Base-by-base conservation (phyloP, 2,888 invertebrate genomes). In the Prenolepis imparis region DNA sequence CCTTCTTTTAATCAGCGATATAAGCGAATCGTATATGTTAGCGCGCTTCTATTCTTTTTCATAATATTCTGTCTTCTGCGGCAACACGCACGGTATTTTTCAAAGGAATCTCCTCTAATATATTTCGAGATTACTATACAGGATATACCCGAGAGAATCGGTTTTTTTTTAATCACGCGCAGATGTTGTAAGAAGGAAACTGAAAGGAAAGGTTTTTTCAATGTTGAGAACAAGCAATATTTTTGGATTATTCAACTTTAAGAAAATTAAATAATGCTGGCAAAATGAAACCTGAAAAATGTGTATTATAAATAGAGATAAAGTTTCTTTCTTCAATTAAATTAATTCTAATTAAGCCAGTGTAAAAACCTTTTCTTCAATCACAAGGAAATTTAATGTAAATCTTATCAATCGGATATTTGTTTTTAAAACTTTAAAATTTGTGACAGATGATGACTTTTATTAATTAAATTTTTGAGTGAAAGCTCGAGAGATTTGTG, bases 51-150 rank as follows among this genome's bases (percentile, higher is more conserved):
- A 21, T 66, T 52, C 8, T 36, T 48, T 67, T 0, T 9, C 18
- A 12, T 36, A 24, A n/a, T 6, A 6, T 3, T 48, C 5, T 66
- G 44, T 24, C 21, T 52, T 39, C 18, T 41, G 61, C 6, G 28
- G 11, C 21, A 6, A 44, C 15, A 64, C 2, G 39, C 18, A 21
- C 18, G 21, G 11, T 9, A 48, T 24, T 52, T 75, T 52, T 44
- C 18, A 66, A 52, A 48, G n/a, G 4, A 52, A 39, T 75, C n/a
- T n/a, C 24, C 75, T 67, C 24, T 21, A 32, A 75, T 66, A 48
- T 61, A 41, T 73, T 55, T 73, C 41, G 15, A 41, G 24, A 41
- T 24, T 73, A 28, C 28, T 57, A 21, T 36, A 55, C 15, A 52
- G 15, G 3, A 36, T 3, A n/a, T 41, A 8, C 15, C n/a, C 57